These are phyloP conservation scores for Pipistrellus nathusii DNA, from an alignment of 2,797 vertebrate genomes.

Conservation along the genomic window DNA sequence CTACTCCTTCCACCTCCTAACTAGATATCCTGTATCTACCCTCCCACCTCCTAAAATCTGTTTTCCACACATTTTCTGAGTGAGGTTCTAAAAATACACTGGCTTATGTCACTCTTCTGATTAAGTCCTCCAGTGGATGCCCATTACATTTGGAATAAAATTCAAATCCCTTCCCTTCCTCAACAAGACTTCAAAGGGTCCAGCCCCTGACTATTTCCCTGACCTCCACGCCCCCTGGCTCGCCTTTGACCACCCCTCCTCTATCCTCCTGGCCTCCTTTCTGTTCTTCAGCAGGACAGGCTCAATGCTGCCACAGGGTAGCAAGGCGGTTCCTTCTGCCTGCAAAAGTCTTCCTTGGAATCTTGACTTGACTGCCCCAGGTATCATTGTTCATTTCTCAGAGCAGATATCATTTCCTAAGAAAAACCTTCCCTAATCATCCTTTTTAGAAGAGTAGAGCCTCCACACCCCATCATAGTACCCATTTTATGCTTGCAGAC, in stretches of 20 bases:
- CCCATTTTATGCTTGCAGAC: background rate
- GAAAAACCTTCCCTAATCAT: constrained; percentile 4
- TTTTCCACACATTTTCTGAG: background rate
- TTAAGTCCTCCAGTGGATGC: background rate
- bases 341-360: constrained; percentile 2
- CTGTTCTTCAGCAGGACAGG: background rate
- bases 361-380: background rate
- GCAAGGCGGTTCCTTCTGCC: background rate
- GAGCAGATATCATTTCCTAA: constrained; percentile 26
- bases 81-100: background rate
- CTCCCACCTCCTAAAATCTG: background rate
- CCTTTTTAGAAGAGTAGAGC: background rate
- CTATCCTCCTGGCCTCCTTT: background rate
- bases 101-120: background rate
- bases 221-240: background rate
- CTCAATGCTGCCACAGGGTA: background rate
- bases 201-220: background rate
- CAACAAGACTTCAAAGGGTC: background rate
- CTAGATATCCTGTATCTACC: background rate
- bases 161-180: background rate
- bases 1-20: background rate
- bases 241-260: background rate
- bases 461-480: background rate
- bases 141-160: background rate
- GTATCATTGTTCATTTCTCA: background rate